phyloP scores from a whole-genome alignment of 1,140 invertebrate genomes.

The Anastatus disparis region DNA sequence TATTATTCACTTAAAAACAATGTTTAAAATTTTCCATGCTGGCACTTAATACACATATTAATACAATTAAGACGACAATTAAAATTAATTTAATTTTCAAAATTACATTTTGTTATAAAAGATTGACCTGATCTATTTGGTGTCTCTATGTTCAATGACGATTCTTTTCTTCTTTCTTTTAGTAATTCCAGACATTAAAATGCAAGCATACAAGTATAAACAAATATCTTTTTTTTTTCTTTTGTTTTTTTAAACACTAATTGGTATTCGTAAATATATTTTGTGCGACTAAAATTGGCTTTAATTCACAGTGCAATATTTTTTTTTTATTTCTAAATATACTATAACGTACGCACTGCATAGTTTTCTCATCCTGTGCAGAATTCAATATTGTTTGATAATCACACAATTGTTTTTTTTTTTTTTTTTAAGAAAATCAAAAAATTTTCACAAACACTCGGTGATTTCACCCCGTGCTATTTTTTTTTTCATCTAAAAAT shows the following conservation, averaged over 20 bases:
- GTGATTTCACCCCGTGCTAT: background rate
- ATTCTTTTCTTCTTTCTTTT: too few relatives aligned
- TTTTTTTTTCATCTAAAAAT: constrained; percentile 6
- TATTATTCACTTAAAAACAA: constrained; percentile 3
- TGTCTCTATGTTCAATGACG: constrained; percentile 3
- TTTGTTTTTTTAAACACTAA: constrained; percentile 12
- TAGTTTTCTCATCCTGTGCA: constrained; percentile 26
- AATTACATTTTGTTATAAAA: constrained; percentile 12
- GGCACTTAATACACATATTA: constrained; percentile 13
- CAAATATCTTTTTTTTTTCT: constrained; percentile 21
- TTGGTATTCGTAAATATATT: constrained; percentile 32
- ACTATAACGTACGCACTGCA: constrained; percentile 15
- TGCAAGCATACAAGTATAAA: constrained; percentile 23
- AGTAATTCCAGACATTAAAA: too few relatives aligned
- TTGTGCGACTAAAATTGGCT: constrained; percentile 39
- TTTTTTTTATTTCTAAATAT: constrained; percentile 31
- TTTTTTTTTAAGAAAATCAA: background rate
- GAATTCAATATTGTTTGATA: constrained; percentile 1
- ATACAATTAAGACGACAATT: constrained; percentile 17
- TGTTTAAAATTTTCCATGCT: background rate
- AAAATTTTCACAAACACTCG: constrained; percentile 14
- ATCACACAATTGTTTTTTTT: background rate
- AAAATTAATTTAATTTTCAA: background rate
- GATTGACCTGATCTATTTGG: background rate
- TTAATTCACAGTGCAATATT: constrained; percentile 39